Evolutionary conservation across 2,113 vertebrate genomes (phyloP), one percentile per base, ranked within the genome.

Genomic region (Xenopus tropicalis): DNA sequence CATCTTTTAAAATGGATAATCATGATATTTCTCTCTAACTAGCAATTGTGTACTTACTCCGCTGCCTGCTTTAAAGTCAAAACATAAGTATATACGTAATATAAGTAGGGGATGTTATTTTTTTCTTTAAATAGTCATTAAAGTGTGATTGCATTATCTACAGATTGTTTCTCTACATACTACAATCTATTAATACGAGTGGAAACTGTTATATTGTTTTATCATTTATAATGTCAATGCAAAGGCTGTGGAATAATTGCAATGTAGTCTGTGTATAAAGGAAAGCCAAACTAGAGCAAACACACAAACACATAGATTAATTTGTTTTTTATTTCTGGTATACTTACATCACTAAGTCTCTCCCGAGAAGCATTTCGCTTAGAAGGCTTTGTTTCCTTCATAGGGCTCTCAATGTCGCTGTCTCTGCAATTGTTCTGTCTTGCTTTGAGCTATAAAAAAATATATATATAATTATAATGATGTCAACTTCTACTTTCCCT

Each of bases 301-400:
- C 29, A 4, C 29, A 37, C 29, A 37, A 37, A 7, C 29, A 37
- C 10, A 37, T 9, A 37, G 25, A 37, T 48, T 48, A 17, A 48
- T 48, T 13, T 48, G 5, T 48, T 48, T 10, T 48, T 48, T 17
- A 14, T 13, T 16, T 9, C 14, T 14, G 7, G 13, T 17, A 14
- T 37, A 96, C 96, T 98, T 86, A 98, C 96, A 0, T 98, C 96
- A 3, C 95, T 98, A 87, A 95, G 91, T 25, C 94, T 86, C 66
- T 97, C 95, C 76, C 90, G 90, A 72, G 95, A 97, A 83, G 93
- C 95, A 89, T 93, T 95, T 80, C 93, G 86, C 69, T 91, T 88
- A 73, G 93, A 96, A 9, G 91, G 92, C 83, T 96, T 98, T 6
- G 93, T 93, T 75, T 92, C 91, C 16, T 90, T 91, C 2, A 93